Evolutionary conservation across 2,113 vertebrate species (phyloP), one percentile per base, ranked within the genome.

Genomic region (Choloepus hoffmanni): DNA sequence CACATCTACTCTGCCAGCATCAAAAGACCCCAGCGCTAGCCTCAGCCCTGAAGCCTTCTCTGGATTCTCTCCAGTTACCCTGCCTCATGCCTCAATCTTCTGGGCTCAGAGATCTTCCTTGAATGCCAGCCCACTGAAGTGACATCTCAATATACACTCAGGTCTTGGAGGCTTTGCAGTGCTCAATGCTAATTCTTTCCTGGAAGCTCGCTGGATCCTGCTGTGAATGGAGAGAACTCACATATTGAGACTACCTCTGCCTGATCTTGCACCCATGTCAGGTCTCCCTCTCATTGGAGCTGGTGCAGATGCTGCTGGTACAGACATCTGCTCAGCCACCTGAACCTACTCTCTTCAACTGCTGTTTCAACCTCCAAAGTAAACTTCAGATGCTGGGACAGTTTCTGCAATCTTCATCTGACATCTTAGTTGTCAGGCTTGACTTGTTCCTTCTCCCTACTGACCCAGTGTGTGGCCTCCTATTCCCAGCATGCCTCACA

Each of bases 241-340:
- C 11, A 10, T 43, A 23, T 45, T 33, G 13, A 50, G 40, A 53
- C 1, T 23, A 63, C 43, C 10, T 65, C 68, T 7, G 48, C 18
- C 16, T 53, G 21, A 11, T 24, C 21, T 33, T 53, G n/a, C 24
- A 3, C 3, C 3, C 15, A 13, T 2, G 0, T 43, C 26, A 18
- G 7, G 13, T 1, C 14, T 0, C 0, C 24, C 14, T 30, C 21
- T 60, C 33, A 19, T 10, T 15, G 40, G 50, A 16, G 36, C 28
- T 73, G 15, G 18, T 8, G 24, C 18, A 55, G 60, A 45, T 19
- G n/a, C 1, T 72, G 15, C 24, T 30, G 7, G 19, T n/a, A 5
- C 11, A 18, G n/a, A 50, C 21, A 5, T 23, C 79, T 65, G 26
- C n/a, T 94, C 43, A 53, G 24, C 30, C 53, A 21, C 33, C 19